Percentiles rank a stretch among this genome's conserved stretches.
These are phyloP conservation scores for Meloe dianella DNA, from an alignment of 2,888 invertebrate species.

Conservation along the genomic window DNA sequence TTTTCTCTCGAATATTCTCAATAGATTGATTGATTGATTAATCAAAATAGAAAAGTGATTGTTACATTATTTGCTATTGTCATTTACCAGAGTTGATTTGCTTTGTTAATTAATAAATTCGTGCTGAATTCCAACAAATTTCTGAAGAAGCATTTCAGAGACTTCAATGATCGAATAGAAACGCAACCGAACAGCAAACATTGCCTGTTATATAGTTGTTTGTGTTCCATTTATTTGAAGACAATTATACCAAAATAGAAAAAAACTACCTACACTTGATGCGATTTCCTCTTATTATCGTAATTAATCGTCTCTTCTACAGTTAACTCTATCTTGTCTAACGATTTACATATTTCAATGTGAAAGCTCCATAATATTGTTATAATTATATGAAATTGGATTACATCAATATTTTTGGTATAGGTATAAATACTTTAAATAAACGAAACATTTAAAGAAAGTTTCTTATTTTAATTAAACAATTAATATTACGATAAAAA, in stretches of 20 bases:
- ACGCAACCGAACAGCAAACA: too few species aligned
- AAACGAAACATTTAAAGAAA: background rate
- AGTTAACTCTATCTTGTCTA: background rate
- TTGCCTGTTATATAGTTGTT: too few species aligned
- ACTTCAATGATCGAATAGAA: background rate
- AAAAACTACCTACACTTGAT: too few species aligned
- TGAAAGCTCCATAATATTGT: background rate
- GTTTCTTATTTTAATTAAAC: background rate
- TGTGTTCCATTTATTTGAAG: conserved; percentile 1
- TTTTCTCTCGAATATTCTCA: too few species aligned
- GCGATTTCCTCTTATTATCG: background rate
- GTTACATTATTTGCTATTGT: conserved; percentile 23
- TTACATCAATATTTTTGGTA: too few species aligned
- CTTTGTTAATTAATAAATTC: conserved; percentile 15
- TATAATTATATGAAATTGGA: too few species aligned
- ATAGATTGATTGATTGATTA: conserved; percentile 15
- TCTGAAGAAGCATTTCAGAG: background rate
- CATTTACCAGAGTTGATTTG: conserved; percentile 23
- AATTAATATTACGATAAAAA: background rate
- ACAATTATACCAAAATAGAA: background rate
- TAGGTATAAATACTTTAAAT: too few species aligned
- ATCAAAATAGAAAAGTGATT: conserved; percentile 22
- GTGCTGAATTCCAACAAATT: background rate
- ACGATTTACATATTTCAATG: background rate
- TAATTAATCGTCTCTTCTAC: background rate